Conservation (phyloP, 2,113 vertebrate genomes). For the Plectropomus leopardus region DNA sequence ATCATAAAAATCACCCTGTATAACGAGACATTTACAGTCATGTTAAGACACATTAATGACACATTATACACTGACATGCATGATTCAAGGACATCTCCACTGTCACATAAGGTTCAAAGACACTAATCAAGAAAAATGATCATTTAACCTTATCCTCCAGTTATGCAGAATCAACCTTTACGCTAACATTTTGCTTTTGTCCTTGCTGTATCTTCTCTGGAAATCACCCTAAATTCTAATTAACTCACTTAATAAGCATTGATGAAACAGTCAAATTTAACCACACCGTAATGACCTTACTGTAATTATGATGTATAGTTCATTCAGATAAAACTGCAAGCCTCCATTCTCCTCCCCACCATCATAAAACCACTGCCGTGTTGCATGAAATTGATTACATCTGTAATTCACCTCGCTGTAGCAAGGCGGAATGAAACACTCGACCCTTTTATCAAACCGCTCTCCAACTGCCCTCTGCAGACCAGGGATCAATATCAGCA, state of each 20-base stretch:
- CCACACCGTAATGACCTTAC: slow-evolving; percentile 46
- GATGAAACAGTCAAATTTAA: slow-evolving; percentile 54
- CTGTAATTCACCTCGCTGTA: slow-evolving; percentile 66
- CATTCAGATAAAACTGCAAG: slow-evolving; percentile 66
- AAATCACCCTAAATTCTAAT: slow-evolving; percentile 41
- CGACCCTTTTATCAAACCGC: slow-evolving; percentile 67
- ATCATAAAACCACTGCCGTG: slow-evolving; percentile 47
- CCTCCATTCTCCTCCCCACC: slow-evolving; percentile 49
- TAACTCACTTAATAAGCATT: slow-evolving; percentile 60
- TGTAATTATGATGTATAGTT: slow-evolving; percentile 64
- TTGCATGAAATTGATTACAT: slow-evolving; percentile 74
- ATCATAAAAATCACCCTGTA: background rate
- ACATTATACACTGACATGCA: background rate
- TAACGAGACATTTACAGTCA: background rate
- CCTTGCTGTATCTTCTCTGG: slow-evolving; percentile 28
- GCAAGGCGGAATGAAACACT: slow-evolving; percentile 54
- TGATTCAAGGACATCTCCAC: background rate
- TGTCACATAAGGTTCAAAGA: background rate
- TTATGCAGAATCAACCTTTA: slow-evolving; percentile 5
- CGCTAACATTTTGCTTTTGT: slow-evolving; percentile 7
- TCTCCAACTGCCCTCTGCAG: slow-evolving; percentile 52
- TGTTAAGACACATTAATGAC: background rate
- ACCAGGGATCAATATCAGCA: slow-evolving; percentile 67
- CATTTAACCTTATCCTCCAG: background rate
- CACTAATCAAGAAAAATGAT: background rate